Evolutionary conservation across 2,888 invertebrate species (phyloP).

Genomic region (Clanis bilineata): DNA sequence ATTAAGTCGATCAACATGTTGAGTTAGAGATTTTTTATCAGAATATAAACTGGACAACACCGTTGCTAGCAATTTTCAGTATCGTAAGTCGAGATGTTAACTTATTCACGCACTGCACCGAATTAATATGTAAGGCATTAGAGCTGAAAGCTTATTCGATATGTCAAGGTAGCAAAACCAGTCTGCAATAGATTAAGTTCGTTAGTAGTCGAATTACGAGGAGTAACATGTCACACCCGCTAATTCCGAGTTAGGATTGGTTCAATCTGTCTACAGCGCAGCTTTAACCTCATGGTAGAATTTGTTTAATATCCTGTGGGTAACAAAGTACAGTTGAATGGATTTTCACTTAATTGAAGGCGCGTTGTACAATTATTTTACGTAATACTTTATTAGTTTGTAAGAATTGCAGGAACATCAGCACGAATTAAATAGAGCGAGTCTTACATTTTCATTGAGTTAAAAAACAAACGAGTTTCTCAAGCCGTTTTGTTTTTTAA

Average conservation of each 20-base stretch:
- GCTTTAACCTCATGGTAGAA: constrained; percentile 27
- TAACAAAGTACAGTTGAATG: constrained; percentile 24
- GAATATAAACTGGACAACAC: too few species aligned
- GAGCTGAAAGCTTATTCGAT: not conserved
- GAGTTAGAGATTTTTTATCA: too few species aligned
- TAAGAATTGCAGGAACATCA: too few species aligned
- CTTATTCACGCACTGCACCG: too few species aligned
- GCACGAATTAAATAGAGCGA: too few species aligned
- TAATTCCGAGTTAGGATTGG: constrained; percentile 46
- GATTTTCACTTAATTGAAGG: constrained; percentile 22
- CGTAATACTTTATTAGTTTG: too few species aligned
- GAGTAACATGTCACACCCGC: constrained; percentile 28
- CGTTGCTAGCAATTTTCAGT: too few species aligned
- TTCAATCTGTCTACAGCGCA: constrained; percentile 40
- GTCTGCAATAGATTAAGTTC: constrained; percentile 20
- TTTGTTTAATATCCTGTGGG: constrained; percentile 29
- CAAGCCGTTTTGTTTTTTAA: too few species aligned
- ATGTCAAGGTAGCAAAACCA: not conserved
- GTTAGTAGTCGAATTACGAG: constrained; percentile 18
- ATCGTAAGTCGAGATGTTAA: too few species aligned
- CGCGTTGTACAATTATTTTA: not conserved
- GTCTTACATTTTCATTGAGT: too few species aligned
- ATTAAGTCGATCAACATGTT: too few species aligned
- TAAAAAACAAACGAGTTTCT: too few species aligned
- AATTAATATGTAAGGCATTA: not conserved